Evolutionary conservation across 2,888 invertebrate genomes (phyloP), one percentile per base, ranked within the genome.

Genomic region (Lagria hirta): DNA sequence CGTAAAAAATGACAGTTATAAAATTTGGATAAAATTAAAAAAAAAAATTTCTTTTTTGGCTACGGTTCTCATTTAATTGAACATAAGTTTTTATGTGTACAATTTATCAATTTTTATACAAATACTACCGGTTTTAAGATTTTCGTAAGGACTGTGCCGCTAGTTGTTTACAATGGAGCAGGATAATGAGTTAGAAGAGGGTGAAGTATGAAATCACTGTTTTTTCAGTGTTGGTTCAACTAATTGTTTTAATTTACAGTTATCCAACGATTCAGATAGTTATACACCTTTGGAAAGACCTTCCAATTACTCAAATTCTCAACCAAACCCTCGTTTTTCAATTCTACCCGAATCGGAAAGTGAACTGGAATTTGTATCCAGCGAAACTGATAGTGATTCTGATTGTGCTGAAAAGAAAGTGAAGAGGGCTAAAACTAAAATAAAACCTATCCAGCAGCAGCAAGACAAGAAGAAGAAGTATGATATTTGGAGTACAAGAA

Each of bases 401-500:
- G 82, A 81, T 51, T 78, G 79, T 1, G 82, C 80, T 2, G 27
- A 17, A 7, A 43, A 27, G 16, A 33, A 42, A 26, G 66, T 72
- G 1, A 84, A 84, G 58, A 78, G 78, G 43, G 77, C 79, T 4
- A 78, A 76, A 62, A 60, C 75, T 10, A 74, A 72, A 52, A 74
- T 77, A 35, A 55, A 74, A 42, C 68, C 72, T 3, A 74, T 62
- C 48, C 54, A 43, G 24, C 69, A 22, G 23, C 42, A 20, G 62
- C 66, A 40, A 67, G 69, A 27, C 61, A 81, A 76, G 54, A 78
- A 77, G 49, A 83, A 82, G 42, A 84, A 84, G 68, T 89, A 88
- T 62, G 86, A 86, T 68, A 79, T 91, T 52, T 92, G 91, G 91
- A 75, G 78, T 53, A 72, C 73, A 1, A 76, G 78, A 49, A 69